Conservation (phyloP, 2,113 vertebrate genomes). For the Dendrocopos noguchii region DNA sequence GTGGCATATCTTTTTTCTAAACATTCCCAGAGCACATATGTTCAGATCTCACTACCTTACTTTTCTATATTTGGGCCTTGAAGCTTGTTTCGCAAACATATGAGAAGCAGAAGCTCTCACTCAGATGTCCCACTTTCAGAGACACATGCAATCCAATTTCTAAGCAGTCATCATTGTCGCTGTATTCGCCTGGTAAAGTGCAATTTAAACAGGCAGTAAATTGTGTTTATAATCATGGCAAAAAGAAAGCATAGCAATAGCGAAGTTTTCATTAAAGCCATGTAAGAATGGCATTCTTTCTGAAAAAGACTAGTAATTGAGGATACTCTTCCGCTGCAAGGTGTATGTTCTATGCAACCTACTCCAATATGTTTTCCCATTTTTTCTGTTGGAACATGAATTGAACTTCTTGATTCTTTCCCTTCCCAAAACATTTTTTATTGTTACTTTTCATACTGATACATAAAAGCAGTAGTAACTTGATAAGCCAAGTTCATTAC, state of each 20-base stretch:
- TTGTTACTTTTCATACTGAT: not conserved
- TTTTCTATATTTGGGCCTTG: constrained; percentile 8
- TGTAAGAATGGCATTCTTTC: not conserved
- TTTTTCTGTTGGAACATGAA: not conserved
- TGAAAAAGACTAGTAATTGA: not conserved
- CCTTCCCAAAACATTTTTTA: not conserved
- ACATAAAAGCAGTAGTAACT: not conserved
- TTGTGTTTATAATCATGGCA: not conserved
- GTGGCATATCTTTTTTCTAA: constrained; percentile 22
- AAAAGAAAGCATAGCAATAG: not conserved
- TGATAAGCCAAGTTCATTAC: not conserved
- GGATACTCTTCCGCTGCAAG: not conserved
- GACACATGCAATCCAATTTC: not conserved
- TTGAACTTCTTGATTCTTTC: not conserved
- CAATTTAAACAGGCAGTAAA: not conserved
- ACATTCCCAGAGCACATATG: constrained; percentile 8
- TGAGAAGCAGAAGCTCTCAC: not conserved
- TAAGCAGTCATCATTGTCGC: not conserved
- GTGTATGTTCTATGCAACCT: not conserved
- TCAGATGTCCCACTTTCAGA: not conserved
- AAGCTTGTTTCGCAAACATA: constrained; percentile 41
- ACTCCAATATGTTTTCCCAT: not conserved
- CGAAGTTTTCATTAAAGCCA: not conserved
- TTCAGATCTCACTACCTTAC: constrained; percentile 20
- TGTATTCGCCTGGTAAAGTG: not conserved